A percentile compares a stretch with the other conserved stretches of the same genome.
Evolutionary conservation across 1,140 invertebrate genomes (phyloP).

Genomic region (Pseudomyrmex cubaensis): DNA sequence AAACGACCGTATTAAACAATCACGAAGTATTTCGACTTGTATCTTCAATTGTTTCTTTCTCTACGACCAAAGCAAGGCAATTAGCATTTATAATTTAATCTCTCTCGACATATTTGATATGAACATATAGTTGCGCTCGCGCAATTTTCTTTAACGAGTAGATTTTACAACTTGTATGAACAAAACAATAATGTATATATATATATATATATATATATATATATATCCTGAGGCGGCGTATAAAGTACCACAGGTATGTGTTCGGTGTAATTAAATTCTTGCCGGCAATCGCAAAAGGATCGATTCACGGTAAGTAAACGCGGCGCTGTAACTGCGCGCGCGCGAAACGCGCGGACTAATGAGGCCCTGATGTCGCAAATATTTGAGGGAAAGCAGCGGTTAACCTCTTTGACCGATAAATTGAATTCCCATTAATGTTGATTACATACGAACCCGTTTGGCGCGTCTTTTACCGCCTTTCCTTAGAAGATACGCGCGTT

Average conservation of each 20-base stretch:
- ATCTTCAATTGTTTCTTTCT: background rate
- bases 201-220: constrained; percentile 9
- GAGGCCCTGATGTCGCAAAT: constrained; percentile 57
- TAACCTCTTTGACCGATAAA: constrained; percentile 69
- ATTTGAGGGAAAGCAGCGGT: constrained; percentile 60
- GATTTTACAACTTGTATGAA: constrained; percentile 2
- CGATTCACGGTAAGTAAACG: constrained; percentile 9
- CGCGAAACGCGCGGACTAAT: constrained; percentile 46
- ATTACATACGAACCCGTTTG: constrained; percentile 44
- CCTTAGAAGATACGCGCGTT: constrained; percentile 20
- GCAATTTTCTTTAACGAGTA: constrained; percentile 30
- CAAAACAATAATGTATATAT: constrained; percentile 39
- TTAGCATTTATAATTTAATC: background rate
- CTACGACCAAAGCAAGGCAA: background rate
- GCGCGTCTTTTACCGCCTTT: constrained; percentile 32
- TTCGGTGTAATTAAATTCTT: constrained; percentile 51
- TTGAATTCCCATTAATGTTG: constrained; percentile 65
- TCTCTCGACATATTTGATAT: constrained; percentile 40
- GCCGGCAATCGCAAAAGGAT: constrained; percentile 24
- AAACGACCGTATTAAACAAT: background rate
- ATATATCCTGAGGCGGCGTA: constrained; percentile 25
- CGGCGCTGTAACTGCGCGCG: background rate
- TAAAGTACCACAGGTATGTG: constrained; percentile 8
- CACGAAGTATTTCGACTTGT: background rate
- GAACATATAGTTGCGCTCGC: background rate